Percentiles rank a stretch among this genome's conserved stretches.
Conservation (phyloP, 2,888 invertebrate genomes). For the Cosmia pyralina region DNA sequence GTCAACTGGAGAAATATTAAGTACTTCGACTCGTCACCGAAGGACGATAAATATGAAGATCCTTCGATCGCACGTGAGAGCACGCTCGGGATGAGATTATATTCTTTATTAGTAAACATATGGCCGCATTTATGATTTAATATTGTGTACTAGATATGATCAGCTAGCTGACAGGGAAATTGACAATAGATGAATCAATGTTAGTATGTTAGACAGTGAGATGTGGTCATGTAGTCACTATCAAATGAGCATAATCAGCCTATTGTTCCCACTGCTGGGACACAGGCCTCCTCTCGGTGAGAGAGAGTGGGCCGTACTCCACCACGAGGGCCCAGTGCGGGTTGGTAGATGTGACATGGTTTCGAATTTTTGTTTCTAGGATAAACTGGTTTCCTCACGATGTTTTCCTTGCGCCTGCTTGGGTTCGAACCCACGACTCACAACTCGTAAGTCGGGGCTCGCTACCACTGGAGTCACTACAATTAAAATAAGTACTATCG, state of each 20-base stretch:
- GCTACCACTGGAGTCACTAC: no score
- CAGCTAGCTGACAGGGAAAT: not conserved
- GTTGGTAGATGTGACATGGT: no score
- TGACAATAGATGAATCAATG: not conserved
- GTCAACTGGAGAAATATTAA: constrained; percentile 56
- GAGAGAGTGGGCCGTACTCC: no score
- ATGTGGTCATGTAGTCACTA: not conserved
- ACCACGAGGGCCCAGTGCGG: no score
- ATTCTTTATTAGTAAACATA: constrained; percentile 39
- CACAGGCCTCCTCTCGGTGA: no score
- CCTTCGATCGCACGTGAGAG: constrained; percentile 47
- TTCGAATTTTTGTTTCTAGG: no score
- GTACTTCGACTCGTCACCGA: constrained; percentile 12
- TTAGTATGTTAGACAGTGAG: not conserved
- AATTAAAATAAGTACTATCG: not conserved
- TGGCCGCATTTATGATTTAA: constrained; percentile 2
- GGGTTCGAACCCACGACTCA: no score
- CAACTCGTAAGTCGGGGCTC: no score
- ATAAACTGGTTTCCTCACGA: no score
- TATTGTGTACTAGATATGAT: not conserved
- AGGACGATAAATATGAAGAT: constrained; percentile 58
- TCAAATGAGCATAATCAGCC: no score
- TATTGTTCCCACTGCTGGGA: no score
- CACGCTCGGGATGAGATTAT: constrained; percentile 45
- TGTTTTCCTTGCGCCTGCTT: no score